phyloP scores from a whole-genome alignment of 2,888 invertebrate genomes.

The Neoitamus cyanurus region DNA sequence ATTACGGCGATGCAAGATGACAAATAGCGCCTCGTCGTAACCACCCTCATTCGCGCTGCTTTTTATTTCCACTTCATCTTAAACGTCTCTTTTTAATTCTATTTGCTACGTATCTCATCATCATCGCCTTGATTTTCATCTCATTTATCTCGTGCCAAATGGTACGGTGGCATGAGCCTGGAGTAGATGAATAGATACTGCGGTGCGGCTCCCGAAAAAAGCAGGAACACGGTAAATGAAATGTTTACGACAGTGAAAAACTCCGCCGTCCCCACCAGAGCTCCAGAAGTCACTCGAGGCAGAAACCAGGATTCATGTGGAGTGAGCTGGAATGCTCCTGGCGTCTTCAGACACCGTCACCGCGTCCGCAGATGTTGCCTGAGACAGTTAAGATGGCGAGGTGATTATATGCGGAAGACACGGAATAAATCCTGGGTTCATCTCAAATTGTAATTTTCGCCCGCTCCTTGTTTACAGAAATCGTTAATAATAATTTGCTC shows the following conservation, averaged over 20 bases:
- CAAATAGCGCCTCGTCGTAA: conserved; percentile 50
- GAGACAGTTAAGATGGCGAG: conserved; percentile 10
- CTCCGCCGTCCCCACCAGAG: conserved; percentile 25
- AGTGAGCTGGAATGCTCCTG: neutral
- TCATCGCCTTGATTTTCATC: conserved; percentile 56
- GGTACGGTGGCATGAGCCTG: conserved; percentile 13
- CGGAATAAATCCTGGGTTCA: conserved; percentile 37
- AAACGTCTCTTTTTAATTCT: conserved; percentile 56
- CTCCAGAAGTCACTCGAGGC: neutral
- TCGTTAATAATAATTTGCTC: conserved; percentile 45
- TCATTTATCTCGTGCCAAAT: conserved; percentile 48
- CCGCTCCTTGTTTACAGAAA: conserved; percentile 42
- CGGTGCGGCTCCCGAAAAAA: conserved; percentile 21
- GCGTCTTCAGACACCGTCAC: neutral
- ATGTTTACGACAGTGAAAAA: conserved; percentile 46
- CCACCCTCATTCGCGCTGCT: conserved; percentile 19
- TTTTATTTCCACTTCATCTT: conserved; percentile 42
- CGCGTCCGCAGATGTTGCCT: conserved; percentile 13
- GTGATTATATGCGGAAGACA: conserved; percentile 41
- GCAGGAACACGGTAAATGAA: conserved; percentile 41
- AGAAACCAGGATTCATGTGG: neutral
- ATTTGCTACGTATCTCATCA: conserved; percentile 56
- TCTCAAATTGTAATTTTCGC: conserved; percentile 44
- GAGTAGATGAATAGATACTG: conserved; percentile 21
- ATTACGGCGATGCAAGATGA: conserved; percentile 50